Evolutionary conservation across 2,888 invertebrate genomes (phyloP).

Genomic region (Eretmocerus hayati): DNA sequence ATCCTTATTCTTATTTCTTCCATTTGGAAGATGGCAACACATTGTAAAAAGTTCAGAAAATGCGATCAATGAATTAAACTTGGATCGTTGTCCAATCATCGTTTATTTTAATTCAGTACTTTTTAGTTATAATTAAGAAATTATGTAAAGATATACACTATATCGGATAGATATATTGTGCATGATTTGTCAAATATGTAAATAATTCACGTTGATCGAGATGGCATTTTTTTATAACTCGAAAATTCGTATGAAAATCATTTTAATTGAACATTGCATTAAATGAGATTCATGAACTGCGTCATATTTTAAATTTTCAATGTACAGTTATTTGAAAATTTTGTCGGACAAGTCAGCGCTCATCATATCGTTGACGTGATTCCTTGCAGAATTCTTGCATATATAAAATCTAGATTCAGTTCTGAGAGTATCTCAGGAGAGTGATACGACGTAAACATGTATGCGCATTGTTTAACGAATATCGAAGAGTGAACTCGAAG

Average conservation of each 20-base stretch:
- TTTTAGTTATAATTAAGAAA: slow-evolving; percentile 17
- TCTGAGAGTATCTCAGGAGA: slow-evolving; percentile 15
- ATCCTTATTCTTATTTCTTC: slow-evolving; percentile 23
- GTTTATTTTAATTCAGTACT: slow-evolving; percentile 22
- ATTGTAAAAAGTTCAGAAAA: slow-evolving; percentile 14
- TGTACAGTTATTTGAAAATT: slow-evolving; percentile 19
- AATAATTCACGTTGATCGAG: slow-evolving; percentile 18
- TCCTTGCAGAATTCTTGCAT: slow-evolving; percentile 14
- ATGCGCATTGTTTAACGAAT: slow-evolving; percentile 8
- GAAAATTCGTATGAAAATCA: slow-evolving; percentile 15
- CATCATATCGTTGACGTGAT: slow-evolving; percentile 21
- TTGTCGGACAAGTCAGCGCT: slow-evolving; percentile 23
- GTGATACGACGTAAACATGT: slow-evolving; percentile 18
- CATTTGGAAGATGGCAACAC: slow-evolving; percentile 18
- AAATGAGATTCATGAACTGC: slow-evolving; percentile 16
- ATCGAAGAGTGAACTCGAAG: slow-evolving; percentile 3
- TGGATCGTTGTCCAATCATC: slow-evolving; percentile 11
- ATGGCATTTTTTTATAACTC: slow-evolving; percentile 16
- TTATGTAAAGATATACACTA: no score
- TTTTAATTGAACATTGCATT: slow-evolving; percentile 21
- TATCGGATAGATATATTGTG: slow-evolving; percentile 21
- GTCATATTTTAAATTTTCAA: slow-evolving; percentile 18
- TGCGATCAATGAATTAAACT: slow-evolving; percentile 20
- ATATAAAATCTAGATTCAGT: slow-evolving; percentile 17
- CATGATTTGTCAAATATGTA: slow-evolving; percentile 24